Conservation (phyloP, 2,888 invertebrate species). For the Orthosia gracilis region DNA sequence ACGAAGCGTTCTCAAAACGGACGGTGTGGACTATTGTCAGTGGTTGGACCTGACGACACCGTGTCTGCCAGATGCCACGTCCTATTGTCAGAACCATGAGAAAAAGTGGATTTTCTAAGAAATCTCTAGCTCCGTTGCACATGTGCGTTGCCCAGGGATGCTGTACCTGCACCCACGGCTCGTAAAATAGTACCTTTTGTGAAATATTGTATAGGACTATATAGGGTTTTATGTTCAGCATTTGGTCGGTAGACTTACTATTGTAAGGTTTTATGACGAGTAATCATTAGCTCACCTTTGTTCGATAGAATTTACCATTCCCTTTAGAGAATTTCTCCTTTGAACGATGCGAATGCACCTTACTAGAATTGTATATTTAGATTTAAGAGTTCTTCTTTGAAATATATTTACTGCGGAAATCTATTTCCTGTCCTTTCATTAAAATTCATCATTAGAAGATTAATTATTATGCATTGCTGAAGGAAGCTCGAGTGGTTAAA, state of each 20-base stretch:
- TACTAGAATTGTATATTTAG: constrained; percentile 20
- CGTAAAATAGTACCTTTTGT: constrained; percentile 73
- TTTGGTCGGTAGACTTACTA: constrained; percentile 56
- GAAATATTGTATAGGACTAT: constrained; percentile 52
- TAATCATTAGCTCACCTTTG: constrained; percentile 62
- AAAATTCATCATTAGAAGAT: constrained; percentile 42
- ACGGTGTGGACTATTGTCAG: constrained; percentile 74
- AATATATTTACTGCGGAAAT: constrained; percentile 52
- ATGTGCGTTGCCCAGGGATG: constrained; percentile 73
- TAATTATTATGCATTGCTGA: constrained; percentile 51
- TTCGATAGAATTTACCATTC: constrained; percentile 51
- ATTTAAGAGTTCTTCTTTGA: constrained; percentile 41
- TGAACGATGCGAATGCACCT: constrained; percentile 26
- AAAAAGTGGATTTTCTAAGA: constrained; percentile 79
- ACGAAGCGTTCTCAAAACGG: constrained; percentile 64
- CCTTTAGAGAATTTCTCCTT: constrained; percentile 27
- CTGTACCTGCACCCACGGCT: constrained; percentile 75
- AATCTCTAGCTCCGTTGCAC: constrained; percentile 77
- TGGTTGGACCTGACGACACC: constrained; percentile 78
- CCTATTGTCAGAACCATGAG: constrained; percentile 76
- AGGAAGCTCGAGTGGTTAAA: constrained; percentile 27
- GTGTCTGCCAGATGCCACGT: constrained; percentile 85
- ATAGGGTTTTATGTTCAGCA: constrained; percentile 53
- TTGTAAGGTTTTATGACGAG: constrained; percentile 64
- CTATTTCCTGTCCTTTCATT: constrained; percentile 57